Evolutionary conservation across 1,140 invertebrate species (phyloP).

Genomic region (Diuraphis noxia): DNA sequence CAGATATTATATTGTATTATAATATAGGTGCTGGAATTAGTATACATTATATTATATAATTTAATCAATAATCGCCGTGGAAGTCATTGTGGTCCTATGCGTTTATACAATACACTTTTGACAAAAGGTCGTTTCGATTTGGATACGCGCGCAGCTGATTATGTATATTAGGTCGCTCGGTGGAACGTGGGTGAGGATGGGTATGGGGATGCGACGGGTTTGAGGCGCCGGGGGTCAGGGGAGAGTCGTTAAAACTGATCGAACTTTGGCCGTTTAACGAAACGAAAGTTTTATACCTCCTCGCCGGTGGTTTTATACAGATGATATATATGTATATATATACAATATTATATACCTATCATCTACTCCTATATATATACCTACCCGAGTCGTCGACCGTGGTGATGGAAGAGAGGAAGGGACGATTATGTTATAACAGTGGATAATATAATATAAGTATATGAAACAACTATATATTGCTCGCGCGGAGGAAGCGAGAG

Average conservation of each 20-base stretch:
- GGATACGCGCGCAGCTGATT: background rate
- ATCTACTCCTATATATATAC: no score
- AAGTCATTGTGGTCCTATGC: background rate
- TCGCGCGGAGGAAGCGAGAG: no score
- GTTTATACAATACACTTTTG: background rate
- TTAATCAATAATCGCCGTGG: conserved; percentile 20
- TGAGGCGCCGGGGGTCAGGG: background rate
- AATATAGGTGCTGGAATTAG: background rate
- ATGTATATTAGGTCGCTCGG: background rate
- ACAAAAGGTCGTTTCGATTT: conserved; percentile 28
- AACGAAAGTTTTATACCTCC: conserved; percentile 24
- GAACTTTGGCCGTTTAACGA: conserved; percentile 32
- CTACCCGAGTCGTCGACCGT: no score
- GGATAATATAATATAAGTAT: no score
- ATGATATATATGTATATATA: no score
- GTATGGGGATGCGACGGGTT: background rate
- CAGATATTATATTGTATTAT: no score
- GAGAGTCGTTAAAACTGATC: conserved; percentile 46
- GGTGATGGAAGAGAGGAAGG: no score
- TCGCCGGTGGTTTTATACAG: background rate
- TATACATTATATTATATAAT: background rate
- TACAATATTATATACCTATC: no score
- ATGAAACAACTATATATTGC: no score
- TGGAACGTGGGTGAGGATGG: background rate
- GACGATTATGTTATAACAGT: background rate